These are phyloP conservation scores for Narcine bancroftii DNA, from an alignment of 2,113 vertebrate genomes.

Conservation along the genomic window DNA sequence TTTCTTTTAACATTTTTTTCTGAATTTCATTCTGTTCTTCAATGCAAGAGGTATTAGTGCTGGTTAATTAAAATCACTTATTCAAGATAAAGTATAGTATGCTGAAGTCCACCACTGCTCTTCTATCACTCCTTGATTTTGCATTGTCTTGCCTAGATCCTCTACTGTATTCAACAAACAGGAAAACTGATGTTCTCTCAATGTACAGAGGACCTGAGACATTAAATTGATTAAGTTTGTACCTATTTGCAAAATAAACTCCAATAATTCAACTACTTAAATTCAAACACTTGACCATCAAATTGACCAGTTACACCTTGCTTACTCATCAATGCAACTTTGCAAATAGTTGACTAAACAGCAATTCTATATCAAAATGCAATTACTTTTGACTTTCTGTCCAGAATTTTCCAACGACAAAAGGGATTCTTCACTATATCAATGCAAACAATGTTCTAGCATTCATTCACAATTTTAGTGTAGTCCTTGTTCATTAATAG, in stretches of 20 bases:
- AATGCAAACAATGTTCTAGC: background rate
- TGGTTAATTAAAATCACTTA: background rate
- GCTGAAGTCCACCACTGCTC: background rate
- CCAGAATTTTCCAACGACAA: background rate
- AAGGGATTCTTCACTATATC: background rate
- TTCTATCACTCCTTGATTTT: no score
- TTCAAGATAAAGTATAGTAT: background rate
- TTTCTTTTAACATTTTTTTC: background rate
- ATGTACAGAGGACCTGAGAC: background rate
- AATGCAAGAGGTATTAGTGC: background rate
- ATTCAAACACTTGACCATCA: background rate
- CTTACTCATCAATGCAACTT: background rate
- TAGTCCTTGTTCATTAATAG: background rate
- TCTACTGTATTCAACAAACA: background rate
- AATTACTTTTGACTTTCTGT: background rate
- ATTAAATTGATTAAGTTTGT: background rate
- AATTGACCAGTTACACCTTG: background rate
- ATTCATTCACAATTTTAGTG: background rate
- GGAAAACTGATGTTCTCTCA: background rate
- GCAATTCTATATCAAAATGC: background rate
- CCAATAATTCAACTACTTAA: background rate
- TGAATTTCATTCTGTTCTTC: background rate
- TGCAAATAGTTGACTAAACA: background rate
- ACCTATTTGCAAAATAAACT: background rate
- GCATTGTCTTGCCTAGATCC: no score